Evolutionary conservation across 2,888 invertebrate species (phyloP), one percentile per base, ranked within the genome.

Genomic region (Himalopsyche kuldschensis): DNA sequence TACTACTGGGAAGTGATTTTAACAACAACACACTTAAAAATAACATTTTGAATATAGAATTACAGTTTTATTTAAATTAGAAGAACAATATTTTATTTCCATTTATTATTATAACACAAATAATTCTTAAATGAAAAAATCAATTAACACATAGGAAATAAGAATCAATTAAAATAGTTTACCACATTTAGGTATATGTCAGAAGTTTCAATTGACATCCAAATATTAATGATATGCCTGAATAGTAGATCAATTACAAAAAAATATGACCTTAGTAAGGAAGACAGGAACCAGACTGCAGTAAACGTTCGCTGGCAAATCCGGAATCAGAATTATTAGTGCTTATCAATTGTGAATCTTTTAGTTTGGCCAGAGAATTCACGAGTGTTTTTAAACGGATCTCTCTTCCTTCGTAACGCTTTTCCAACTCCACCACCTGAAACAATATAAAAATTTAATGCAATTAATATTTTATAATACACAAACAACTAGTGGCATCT

Each of bases 341-440:
- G 15, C 69, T 27, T 15, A 27, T 6, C 5, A 55, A 88, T 86
- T 90, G 90, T n/a, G 82, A 82, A 48, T 83, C 85, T 75, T 86
- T 86, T 35, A 86, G 81, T 86, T 90, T 90, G 0, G 90, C 90
- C 77, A 92, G 87, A 75, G 90, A 90, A 75, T 90, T 89, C 27
- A 92, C 90, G 76, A 91, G 90, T 1, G 90, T 89, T 82, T 90
- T 88, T 76, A 92, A 87, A 55, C 91, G 89, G 84, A 90, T 89
- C 86, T 92, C 91, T n/a, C 91, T 88, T 80, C 91, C 90, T 86
- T 90, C 91, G 86, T 91, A 91, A 35, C 90, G 89, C 86, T 90
- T 89, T 86, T 92, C 91, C 87, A 91, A 87, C 85, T 88, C 89
- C 69, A 89, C 88, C 84, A 92, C 89, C 90, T 91, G 85, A 86